Evolutionary conservation across 2,113 vertebrate species (phyloP).

Genomic region (Rhineura floridana): DNA sequence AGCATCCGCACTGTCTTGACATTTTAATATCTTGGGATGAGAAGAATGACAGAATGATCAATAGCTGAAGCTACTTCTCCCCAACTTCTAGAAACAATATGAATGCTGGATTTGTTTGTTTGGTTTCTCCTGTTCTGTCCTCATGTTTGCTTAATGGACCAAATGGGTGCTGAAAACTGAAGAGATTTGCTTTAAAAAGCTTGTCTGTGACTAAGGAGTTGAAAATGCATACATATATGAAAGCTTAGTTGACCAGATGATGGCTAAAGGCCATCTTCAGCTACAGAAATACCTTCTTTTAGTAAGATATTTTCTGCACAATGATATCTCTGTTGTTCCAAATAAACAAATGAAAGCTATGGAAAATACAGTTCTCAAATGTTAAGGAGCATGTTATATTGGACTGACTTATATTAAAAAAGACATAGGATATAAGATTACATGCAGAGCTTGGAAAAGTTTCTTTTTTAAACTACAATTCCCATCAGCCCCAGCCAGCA

Average conservation of each 20-base stretch:
- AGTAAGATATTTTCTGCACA: background rate
- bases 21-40: background rate
- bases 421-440: too few species aligned
- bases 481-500: too few species aligned
- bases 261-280: background rate
- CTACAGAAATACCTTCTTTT: background rate
- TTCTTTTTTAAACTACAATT: too few species aligned
- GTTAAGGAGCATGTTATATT: background rate
- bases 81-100: background rate
- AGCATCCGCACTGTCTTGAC: constrained; percentile 22
- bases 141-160: background rate
- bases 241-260: background rate
- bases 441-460: too few species aligned
- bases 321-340: background rate
- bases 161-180: background rate
- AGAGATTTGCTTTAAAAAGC: background rate
- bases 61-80: background rate
- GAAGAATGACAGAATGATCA: background rate
- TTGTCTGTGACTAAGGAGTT: background rate
- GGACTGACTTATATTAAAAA: background rate
- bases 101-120: background rate
- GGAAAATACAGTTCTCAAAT: background rate
- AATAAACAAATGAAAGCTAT: background rate
- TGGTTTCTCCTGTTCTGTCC: background rate
- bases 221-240: background rate